Percentiles rank a stretch among this genome's conserved stretches.
phyloP scores from a whole-genome alignment of 2,888 invertebrate genomes.

The Chrysodeixis includens region DNA sequence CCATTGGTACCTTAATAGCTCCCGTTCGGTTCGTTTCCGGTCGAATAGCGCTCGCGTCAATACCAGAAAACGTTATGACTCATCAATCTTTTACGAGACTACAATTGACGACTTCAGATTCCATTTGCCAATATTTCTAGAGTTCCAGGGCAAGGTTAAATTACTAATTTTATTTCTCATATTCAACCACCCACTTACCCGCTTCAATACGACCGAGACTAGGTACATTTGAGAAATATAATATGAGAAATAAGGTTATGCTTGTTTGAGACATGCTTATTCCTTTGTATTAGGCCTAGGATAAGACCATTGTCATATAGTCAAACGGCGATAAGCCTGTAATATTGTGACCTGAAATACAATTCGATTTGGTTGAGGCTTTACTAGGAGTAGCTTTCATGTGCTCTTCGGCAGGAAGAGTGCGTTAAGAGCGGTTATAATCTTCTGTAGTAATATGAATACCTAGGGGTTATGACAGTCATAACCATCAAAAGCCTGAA shows the following conservation, averaged over 20 bases:
- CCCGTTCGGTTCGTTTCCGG: slow-evolving; percentile 42
- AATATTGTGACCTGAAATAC: not conserved
- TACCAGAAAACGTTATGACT: slow-evolving; percentile 43
- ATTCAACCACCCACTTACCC: not conserved
- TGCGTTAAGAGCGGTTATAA: not conserved
- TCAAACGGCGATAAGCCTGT: not conserved
- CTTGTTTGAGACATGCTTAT: slow-evolving; percentile 4
- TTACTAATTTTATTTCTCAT: not conserved
- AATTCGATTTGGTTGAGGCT: not conserved
- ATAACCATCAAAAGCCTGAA: not conserved
- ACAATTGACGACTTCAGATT: slow-evolving; percentile 32
- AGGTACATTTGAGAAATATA: not conserved
- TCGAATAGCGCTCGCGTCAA: slow-evolving; percentile 44
- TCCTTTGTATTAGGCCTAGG: slow-evolving; percentile 4
- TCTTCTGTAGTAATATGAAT: not conserved
- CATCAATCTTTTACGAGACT: slow-evolving; percentile 44
- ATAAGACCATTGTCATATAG: slow-evolving; percentile 4
- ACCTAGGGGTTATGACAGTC: slow-evolving; percentile 6
- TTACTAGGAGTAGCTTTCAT: not conserved
- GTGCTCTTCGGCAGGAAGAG: not conserved
- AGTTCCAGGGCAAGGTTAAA: slow-evolving; percentile 32
- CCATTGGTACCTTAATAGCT: slow-evolving; percentile 47
- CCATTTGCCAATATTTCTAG: slow-evolving; percentile 26
- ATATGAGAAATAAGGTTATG: slow-evolving; percentile 4
- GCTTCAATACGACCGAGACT: not conserved